These are phyloP conservation scores for Sipha flava DNA, from an alignment of 1,140 invertebrate genomes.

Conservation along the genomic window DNA sequence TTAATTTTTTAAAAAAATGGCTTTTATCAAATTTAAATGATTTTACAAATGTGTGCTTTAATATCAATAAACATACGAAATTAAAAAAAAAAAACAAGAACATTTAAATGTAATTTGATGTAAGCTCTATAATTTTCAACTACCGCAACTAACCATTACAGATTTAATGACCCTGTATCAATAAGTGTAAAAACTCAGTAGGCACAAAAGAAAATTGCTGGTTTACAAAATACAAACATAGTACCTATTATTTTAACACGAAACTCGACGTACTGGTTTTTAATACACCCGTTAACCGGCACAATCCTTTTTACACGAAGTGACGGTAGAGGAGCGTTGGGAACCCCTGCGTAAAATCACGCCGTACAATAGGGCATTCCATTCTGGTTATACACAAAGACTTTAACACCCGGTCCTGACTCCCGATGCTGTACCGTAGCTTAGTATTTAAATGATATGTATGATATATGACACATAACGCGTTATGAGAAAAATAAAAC, in stretches of 20 bases:
- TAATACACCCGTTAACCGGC: not conserved
- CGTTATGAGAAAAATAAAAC: constrained; percentile 20
- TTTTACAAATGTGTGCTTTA: too few relatives aligned
- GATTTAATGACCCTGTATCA: not conserved
- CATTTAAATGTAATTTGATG: not conserved
- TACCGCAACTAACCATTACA: not conserved
- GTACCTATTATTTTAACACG: not conserved
- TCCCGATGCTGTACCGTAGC: constrained; percentile 1
- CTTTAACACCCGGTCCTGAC: constrained; percentile 29
- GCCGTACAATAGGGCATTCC: constrained; percentile 24
- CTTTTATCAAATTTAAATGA: too few relatives aligned
- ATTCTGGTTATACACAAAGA: constrained; percentile 26
- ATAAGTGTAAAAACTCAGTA: not conserved
- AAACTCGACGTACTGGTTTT: not conserved
- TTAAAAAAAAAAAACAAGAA: not conserved
- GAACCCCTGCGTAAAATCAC: constrained; percentile 10
- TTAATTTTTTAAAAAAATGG: too few relatives aligned
- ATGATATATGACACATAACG: constrained; percentile 27
- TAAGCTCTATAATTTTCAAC: not conserved
- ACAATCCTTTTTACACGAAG: not conserved
- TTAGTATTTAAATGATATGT: constrained; percentile 27
- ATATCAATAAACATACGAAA: too few relatives aligned
- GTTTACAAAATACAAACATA: not conserved
- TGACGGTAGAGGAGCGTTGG: not conserved
- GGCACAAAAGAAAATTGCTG: constrained; percentile 14